Conservation (phyloP, 2,888 invertebrate species). For the Hipparchia sbordonii region DNA sequence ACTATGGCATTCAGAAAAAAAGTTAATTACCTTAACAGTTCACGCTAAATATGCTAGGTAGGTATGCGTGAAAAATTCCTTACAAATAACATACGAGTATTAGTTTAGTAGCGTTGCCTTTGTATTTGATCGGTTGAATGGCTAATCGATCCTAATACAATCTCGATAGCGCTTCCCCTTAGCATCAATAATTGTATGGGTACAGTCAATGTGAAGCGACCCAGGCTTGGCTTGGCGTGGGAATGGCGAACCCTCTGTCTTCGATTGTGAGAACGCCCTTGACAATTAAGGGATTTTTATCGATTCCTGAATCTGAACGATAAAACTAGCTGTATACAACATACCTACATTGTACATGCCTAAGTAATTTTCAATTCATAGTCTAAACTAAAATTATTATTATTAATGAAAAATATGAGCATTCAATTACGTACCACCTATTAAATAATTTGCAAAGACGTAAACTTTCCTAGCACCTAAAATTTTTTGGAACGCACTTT, state of each 20-base stretch:
- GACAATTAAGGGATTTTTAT: background rate
- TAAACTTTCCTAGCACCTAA: too few relatives aligned
- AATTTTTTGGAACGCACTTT: too few relatives aligned
- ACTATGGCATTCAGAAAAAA: background rate
- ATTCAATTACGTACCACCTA: too few relatives aligned
- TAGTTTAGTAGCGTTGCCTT: conserved; percentile 13
- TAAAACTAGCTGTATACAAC: too few relatives aligned
- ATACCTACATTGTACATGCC: too few relatives aligned
- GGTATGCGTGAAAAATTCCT: background rate
- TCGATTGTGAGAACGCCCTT: background rate
- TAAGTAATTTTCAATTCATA: too few relatives aligned
- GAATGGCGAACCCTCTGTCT: background rate
- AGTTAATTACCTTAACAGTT: background rate
- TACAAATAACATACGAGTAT: background rate
- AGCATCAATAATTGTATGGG: conserved; percentile 19
- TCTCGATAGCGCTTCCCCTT: conserved; percentile 32
- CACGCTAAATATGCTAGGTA: background rate
- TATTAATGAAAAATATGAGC: too few relatives aligned
- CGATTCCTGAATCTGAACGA: background rate
- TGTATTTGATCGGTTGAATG: conserved; percentile 37
- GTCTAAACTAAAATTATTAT: too few relatives aligned
- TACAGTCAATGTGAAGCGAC: conserved; percentile 1
- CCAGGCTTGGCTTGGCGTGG: background rate
- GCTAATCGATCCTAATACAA: conserved; percentile 44
- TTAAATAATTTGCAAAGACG: too few relatives aligned